Percentiles rank a stretch among this genome's conserved stretches.
phyloP scores from a whole-genome alignment of 2,888 invertebrate species.

The Conchocele bisecta region DNA sequence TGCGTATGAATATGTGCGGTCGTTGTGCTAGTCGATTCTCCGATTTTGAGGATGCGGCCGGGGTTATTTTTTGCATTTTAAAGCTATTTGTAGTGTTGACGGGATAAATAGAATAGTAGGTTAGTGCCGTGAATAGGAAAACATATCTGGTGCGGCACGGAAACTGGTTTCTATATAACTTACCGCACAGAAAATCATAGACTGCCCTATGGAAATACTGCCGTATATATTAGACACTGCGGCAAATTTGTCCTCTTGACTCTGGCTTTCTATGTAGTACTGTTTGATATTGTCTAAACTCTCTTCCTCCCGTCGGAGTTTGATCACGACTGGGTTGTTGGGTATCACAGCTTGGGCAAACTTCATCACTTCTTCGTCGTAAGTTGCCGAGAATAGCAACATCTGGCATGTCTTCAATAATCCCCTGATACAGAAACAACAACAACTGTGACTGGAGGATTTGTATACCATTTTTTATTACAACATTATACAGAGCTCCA shows the following conservation, averaged over 20 bases:
- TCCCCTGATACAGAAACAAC: slow-evolving; percentile 83
- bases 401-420: slow-evolving; percentile 92
- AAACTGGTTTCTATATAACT: too few relatives aligned
- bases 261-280: slow-evolving; percentile 95
- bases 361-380: slow-evolving; percentile 95
- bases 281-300: slow-evolving; percentile 98
- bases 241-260: slow-evolving; percentile 93
- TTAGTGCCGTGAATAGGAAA: too few relatives aligned
- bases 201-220: slow-evolving; percentile 97
- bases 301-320: slow-evolving; percentile 94
- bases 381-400: slow-evolving; percentile 99
- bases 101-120: too few relatives aligned
- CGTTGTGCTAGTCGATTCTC: too few relatives aligned
- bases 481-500: too few relatives aligned
- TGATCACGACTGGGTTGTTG: slow-evolving; percentile 90
- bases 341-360: slow-evolving; percentile 97
- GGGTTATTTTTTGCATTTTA: too few relatives aligned
- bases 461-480: too few relatives aligned
- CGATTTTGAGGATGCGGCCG: too few relatives aligned
- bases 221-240: slow-evolving; percentile 98
- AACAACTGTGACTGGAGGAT: too few relatives aligned
- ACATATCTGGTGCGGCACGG: too few relatives aligned
- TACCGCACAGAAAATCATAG: slow-evolving; percentile 95
- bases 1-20: too few relatives aligned
- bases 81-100: too few relatives aligned